Conservation (phyloP, 2,888 invertebrate species). For the Zygaena filipendulae region DNA sequence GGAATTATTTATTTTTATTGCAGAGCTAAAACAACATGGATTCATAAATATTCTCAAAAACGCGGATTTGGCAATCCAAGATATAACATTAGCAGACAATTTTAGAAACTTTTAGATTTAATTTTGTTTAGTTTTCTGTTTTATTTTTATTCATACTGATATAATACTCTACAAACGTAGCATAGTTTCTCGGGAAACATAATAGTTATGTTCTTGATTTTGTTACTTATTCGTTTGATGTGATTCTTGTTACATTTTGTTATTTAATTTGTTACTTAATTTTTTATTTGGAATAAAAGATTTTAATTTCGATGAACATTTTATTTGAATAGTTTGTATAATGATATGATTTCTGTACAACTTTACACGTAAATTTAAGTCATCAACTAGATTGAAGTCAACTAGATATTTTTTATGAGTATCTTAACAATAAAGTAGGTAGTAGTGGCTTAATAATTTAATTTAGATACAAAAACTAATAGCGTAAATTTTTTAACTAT, state of each 20-base stretch:
- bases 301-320: too few species aligned
- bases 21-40: slow-evolving; percentile 45
- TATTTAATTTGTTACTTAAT: too few species aligned
- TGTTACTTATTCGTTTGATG: slow-evolving; percentile 10
- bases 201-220: slow-evolving; percentile 6
- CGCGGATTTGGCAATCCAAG: slow-evolving; percentile 29
- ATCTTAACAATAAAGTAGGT: slow-evolving; percentile 55
- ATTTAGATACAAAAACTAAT: slow-evolving; percentile 49
- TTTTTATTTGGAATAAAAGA: too few species aligned
- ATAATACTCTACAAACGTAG: too few species aligned
- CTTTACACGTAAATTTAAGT: slow-evolving; percentile 54
- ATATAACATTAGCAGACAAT: slow-evolving; percentile 33
- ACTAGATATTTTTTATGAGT: slow-evolving; percentile 63
- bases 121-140: slow-evolving; percentile 10
- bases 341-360: slow-evolving; percentile 69
- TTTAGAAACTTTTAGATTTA: slow-evolving; percentile 18
- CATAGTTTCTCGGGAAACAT: too few species aligned
- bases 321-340: slow-evolving; percentile 64
- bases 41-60: slow-evolving; percentile 36
- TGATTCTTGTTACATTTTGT: slow-evolving; percentile 4
- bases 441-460: slow-evolving; percentile 54
- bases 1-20: too few species aligned
- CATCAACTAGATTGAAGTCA: slow-evolving; percentile 64
- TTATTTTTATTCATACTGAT: too few species aligned
- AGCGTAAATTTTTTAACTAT: slow-evolving; percentile 53